Evolutionary conservation across 1,140 invertebrate species (phyloP).

Genomic region (Platyscapa corneri): DNA sequence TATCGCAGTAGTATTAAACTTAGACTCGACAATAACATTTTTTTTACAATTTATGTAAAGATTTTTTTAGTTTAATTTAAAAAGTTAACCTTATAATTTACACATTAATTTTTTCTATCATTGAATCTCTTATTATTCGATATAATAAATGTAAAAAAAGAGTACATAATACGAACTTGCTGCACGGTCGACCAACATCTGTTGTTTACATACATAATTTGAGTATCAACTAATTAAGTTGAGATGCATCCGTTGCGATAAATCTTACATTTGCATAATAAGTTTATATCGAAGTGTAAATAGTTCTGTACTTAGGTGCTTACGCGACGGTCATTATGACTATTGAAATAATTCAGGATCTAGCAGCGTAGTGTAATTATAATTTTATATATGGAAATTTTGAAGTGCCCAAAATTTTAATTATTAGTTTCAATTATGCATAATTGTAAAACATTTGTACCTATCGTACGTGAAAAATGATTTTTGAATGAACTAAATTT

Average conservation of each 20-base stretch:
- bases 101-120: conserved; percentile 25
- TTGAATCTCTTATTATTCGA: too few species aligned
- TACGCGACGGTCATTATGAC: not conserved
- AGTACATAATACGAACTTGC: too few species aligned
- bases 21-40: not conserved
- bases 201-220: conserved; percentile 47
- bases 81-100: conserved; percentile 37
- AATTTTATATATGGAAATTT: conserved; percentile 46
- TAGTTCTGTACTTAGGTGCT: not conserved
- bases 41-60: not conserved
- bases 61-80: conserved; percentile 48
- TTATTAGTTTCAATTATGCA: conserved; percentile 50
- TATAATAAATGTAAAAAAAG: too few species aligned
- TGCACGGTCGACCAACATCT: not conserved
- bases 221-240: conserved; percentile 49
- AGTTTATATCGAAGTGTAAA: not conserved
- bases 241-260: conserved; percentile 45
- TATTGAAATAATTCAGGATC: conserved; percentile 47
- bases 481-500: not conserved
- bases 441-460: not conserved
- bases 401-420: conserved; percentile 33
- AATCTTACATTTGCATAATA: conserved; percentile 42
- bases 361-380: conserved; percentile 36
- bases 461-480: not conserved
- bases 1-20: not conserved